A percentile compares a stretch with the other conserved stretches of the same genome.
phyloP scores from a whole-genome alignment of 2,888 invertebrate species.

The Andrena hattorfiana region DNA sequence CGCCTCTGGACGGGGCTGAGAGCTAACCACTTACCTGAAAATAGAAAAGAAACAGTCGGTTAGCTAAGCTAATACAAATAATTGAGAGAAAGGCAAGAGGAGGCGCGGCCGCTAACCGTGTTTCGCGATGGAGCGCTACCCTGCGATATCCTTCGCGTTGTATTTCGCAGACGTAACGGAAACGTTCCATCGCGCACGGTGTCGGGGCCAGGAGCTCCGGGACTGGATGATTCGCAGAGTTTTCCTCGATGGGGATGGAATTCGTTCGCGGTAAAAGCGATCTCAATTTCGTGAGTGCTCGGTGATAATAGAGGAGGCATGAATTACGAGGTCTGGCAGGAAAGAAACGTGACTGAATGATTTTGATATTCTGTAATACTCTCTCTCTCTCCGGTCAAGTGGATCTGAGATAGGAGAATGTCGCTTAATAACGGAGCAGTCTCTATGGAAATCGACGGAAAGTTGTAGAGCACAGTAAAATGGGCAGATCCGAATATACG shows the following conservation, averaged over 20 bases:
- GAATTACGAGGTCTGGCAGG: neutral
- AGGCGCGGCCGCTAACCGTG: conserved; percentile 41
- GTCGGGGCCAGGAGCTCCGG: neutral
- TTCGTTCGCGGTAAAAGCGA: conserved; percentile 1
- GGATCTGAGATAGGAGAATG: neutral
- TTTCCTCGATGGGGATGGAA: neutral
- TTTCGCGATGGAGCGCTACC: conserved; percentile 20
- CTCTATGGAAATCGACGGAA: neutral
- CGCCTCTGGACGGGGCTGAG: conserved; percentile 22
- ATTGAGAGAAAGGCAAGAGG: conserved; percentile 51
- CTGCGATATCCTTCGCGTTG: conserved; percentile 16
- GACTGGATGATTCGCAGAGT: conserved; percentile 12
- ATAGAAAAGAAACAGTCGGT: conserved; percentile 74
- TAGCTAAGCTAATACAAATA: conserved; percentile 75
- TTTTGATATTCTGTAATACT: no score
- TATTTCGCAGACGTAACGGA: conserved; percentile 29
- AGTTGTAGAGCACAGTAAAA: neutral
- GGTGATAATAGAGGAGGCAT: neutral
- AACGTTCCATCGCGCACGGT: neutral
- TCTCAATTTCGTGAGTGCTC: conserved; percentile 18
- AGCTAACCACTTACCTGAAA: conserved; percentile 75
- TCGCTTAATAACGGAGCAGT: neutral
- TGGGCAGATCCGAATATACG: neutral
- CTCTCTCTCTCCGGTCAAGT: neutral
- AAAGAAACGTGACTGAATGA: neutral